Evolutionary conservation across 2,113 vertebrate genomes (phyloP).

Genomic region (Hippocampus comes): DNA sequence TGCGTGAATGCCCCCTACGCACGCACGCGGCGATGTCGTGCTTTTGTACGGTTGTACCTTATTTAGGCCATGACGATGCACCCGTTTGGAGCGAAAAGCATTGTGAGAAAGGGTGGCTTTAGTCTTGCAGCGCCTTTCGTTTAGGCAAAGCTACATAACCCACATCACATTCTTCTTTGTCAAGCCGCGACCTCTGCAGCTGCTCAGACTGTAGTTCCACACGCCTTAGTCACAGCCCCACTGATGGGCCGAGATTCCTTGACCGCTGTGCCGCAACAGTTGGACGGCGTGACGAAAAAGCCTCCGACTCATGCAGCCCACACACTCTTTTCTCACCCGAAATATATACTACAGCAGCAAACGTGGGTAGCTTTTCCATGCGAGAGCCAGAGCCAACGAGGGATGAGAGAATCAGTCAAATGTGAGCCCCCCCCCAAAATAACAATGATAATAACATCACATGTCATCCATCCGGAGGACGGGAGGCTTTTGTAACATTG

Average conservation of each 20-base stretch:
- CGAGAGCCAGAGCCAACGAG: neutral
- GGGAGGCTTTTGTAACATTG: neutral
- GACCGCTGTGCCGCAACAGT: neutral
- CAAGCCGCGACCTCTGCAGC: neutral
- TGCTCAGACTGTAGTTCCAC: neutral
- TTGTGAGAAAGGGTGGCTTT: neutral
- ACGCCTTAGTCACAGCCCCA: neutral
- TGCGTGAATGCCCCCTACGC: too few species aligned
- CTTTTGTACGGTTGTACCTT: too few species aligned
- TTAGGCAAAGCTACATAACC: neutral
- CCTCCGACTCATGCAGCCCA: neutral
- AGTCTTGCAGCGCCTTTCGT: too few species aligned
- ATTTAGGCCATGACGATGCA: too few species aligned
- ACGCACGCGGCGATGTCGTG: too few species aligned
- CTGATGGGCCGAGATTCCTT: neutral
- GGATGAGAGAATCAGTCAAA: neutral
- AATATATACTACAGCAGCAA: slow-evolving; percentile 1
- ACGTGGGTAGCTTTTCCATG: neutral
- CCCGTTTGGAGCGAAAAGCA: neutral
- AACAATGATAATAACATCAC: neutral
- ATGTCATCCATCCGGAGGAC: neutral
- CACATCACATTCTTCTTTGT: neutral
- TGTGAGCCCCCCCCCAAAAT: neutral
- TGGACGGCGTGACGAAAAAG: slow-evolving; percentile 4
- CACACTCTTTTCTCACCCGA: neutral